These are phyloP conservation scores for Ellobium chinense DNA, from an alignment of 2,888 invertebrate genomes.

Conservation along the genomic window DNA sequence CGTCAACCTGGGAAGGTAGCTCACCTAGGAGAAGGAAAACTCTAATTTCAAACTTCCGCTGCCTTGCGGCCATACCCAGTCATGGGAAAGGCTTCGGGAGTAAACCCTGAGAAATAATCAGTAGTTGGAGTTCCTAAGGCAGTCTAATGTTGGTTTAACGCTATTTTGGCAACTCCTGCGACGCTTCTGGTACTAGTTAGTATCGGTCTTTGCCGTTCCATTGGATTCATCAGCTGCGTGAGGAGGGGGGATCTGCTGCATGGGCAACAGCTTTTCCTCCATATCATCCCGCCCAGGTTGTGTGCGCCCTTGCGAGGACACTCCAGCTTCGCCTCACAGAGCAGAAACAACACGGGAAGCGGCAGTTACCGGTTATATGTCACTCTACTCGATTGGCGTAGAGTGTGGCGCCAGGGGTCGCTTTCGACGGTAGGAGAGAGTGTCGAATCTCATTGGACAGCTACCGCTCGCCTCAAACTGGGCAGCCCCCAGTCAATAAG, in stretches of 20 bases:
- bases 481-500: conserved; percentile 1
- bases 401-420: background rate
- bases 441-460: background rate
- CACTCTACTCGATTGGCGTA: background rate
- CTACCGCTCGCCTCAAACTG: conserved; percentile 14
- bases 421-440: background rate
- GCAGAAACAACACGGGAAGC: background rate
- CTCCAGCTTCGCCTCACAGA: background rate
- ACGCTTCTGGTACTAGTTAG: background rate
- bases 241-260: background rate
- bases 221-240: background rate
- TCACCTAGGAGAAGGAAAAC: conserved; percentile 19
- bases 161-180: background rate
- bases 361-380: conserved; percentile 6
- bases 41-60: conserved; percentile 21
- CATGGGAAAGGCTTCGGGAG: conserved; percentile 26
- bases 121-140: conserved; percentile 34
- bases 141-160: background rate
- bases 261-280: no score
- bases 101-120: conserved; percentile 23
- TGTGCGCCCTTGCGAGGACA: background rate
- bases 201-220: conserved; percentile 17
- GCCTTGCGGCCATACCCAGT: conserved; percentile 2
- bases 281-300: background rate
- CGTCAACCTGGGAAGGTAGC: conserved; percentile 1